phyloP scores from a whole-genome alignment of 2,797 vertebrate genomes.

The Pangasius larnaudii region DNA sequence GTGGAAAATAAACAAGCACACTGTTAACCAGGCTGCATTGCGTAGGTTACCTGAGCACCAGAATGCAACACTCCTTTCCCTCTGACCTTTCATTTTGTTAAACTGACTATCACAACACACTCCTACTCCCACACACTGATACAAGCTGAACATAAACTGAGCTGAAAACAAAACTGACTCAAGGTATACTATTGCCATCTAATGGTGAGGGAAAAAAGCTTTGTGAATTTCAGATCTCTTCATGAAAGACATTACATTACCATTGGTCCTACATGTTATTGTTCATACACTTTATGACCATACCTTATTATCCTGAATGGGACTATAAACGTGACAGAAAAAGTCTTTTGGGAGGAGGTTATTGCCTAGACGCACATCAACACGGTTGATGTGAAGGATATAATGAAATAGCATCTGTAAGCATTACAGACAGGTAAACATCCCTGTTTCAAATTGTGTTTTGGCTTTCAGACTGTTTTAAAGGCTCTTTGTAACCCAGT shows the following conservation, averaged over 20 bases:
- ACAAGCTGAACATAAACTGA: neutral
- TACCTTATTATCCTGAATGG: neutral
- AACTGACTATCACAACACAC: conserved; percentile 4
- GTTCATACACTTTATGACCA: neutral
- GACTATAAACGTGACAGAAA: neutral
- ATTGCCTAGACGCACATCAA: conserved; percentile 4
- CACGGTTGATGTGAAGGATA: neutral
- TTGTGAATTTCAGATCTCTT: neutral
- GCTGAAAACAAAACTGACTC: neutral
- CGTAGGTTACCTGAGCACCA: conserved; percentile 11
- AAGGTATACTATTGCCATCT: conserved; percentile 40
- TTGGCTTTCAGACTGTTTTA: neutral
- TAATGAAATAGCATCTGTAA: neutral
- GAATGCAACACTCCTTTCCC: conserved; percentile 16
- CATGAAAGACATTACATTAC: neutral
- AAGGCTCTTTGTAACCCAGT: neutral
- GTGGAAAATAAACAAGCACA: conserved; percentile 3
- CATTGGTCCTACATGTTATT: neutral
- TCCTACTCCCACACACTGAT: conserved; percentile 27
- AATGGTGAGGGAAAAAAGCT: conserved; percentile 1
- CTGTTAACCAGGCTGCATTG: neutral
- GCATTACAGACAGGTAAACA: neutral
- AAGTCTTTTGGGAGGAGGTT: neutral
- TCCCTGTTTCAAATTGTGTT: neutral
- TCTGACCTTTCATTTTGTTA: conserved; percentile 19